Evolutionary conservation across 2,888 invertebrate species (phyloP).

Genomic region (Girardia tigrina): DNA sequence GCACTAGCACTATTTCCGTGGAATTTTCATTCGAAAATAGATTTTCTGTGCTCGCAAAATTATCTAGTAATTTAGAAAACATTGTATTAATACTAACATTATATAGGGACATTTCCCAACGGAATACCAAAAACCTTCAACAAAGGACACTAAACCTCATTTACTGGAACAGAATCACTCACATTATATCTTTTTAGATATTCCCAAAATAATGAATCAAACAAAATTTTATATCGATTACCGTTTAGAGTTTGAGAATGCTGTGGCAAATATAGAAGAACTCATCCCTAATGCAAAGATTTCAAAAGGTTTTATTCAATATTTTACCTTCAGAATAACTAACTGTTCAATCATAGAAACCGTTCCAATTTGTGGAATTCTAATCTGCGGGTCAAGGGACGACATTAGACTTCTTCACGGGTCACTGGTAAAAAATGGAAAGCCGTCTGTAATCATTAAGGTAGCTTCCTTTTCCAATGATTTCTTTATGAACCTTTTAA

Average conservation of each 20-base stretch:
- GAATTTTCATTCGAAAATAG: not conserved
- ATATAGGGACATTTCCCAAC: not conserved
- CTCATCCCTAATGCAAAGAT: not conserved
- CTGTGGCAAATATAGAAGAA: not conserved
- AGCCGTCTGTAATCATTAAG: not conserved
- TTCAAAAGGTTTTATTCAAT: not conserved
- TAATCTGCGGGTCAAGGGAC: not conserved
- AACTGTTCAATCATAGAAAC: not conserved
- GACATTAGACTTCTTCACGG: not conserved
- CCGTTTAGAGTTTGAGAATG: not conserved
- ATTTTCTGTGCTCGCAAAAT: not conserved
- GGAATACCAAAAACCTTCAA: not conserved
- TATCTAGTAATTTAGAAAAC: not conserved
- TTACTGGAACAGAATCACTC: not conserved
- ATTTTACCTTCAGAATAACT: too few species aligned
- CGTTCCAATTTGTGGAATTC: not conserved
- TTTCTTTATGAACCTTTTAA: too few species aligned
- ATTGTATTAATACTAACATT: not conserved
- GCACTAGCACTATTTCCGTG: slow-evolving; percentile 10
- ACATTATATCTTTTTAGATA: not conserved
- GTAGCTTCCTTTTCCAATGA: too few species aligned
- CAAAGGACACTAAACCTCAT: not conserved
- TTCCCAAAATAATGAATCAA: not conserved
- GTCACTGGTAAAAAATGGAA: not conserved
- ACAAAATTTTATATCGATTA: not conserved